Evolutionary conservation across 2,888 invertebrate genomes (phyloP).

Genomic region (Eupithecia insigniata): DNA sequence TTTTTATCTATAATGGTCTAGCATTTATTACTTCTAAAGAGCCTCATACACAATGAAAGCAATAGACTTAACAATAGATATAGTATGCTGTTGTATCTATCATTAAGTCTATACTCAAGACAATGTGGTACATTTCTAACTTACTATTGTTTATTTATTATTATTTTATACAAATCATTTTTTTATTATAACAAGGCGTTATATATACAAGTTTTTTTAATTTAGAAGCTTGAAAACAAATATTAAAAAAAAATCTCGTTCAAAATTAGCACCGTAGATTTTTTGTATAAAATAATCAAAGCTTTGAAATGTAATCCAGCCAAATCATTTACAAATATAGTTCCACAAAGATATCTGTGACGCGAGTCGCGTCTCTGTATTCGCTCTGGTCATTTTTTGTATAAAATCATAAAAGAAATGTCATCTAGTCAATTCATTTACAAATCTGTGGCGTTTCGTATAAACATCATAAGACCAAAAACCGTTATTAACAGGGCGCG

Average conservation of each 20-base stretch:
- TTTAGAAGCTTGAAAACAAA: background rate
- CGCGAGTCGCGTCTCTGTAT: background rate
- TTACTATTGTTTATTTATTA: background rate
- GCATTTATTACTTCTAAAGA: constrained; percentile 1
- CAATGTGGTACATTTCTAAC: background rate
- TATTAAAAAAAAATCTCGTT: background rate
- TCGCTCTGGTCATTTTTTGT: too few relatives aligned
- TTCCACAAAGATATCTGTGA: background rate
- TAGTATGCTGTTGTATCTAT: background rate
- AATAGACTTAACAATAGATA: background rate
- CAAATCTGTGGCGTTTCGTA: too few relatives aligned
- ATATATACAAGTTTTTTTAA: background rate
- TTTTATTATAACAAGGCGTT: background rate
- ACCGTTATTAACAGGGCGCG: too few relatives aligned
- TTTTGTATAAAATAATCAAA: background rate
- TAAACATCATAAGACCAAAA: too few relatives aligned
- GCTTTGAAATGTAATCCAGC: background rate
- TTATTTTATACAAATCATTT: background rate
- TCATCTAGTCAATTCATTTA: too few relatives aligned
- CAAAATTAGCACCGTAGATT: background rate
- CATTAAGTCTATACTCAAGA: background rate
- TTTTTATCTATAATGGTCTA: background rate
- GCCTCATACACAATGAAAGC: background rate
- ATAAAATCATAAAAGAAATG: too few relatives aligned
- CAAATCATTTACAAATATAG: background rate